phyloP scores from a whole-genome alignment of 2,797 vertebrate genomes.

The Sebastes baramenuke region DNA sequence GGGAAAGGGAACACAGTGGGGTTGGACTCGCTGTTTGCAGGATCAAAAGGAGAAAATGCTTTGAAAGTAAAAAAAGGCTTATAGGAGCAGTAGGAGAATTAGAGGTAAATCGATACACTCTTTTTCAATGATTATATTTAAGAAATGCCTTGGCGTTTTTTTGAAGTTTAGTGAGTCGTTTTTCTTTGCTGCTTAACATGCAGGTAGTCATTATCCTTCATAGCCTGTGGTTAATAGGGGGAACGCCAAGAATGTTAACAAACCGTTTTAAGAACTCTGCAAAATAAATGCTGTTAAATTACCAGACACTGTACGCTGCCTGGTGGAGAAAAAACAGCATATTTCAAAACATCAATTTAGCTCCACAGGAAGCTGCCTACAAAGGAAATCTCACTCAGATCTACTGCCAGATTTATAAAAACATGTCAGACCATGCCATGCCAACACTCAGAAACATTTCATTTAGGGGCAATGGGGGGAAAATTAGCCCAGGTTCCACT shows the following conservation, averaged over 20 bases:
- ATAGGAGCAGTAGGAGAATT: constrained; percentile 41
- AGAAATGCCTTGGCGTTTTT: constrained; percentile 16
- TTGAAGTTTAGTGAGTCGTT: not conserved
- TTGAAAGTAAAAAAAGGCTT: constrained; percentile 57
- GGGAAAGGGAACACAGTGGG: constrained; percentile 52
- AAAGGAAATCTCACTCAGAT: constrained; percentile 31
- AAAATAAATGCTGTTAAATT: constrained; percentile 33
- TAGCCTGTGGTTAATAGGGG: not conserved
- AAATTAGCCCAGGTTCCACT: constrained; percentile 17
- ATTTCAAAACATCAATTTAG: constrained; percentile 43
- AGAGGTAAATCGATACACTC: constrained; percentile 27
- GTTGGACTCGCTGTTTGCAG: constrained; percentile 48
- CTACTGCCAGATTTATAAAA: constrained; percentile 41
- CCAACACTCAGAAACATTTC: constrained; percentile 19
- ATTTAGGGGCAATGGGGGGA: constrained; percentile 3
- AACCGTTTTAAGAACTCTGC: constrained; percentile 14
- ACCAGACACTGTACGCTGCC: constrained; percentile 12
- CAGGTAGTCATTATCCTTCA: not conserved
- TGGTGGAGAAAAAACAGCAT: not conserved
- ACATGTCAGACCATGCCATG: not conserved
- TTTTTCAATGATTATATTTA: constrained; percentile 28
- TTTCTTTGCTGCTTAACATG: constrained; percentile 1
- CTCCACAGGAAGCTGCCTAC: constrained; percentile 34
- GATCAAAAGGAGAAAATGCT: constrained; percentile 65
- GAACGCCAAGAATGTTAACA: constrained; percentile 24